Conservation (phyloP, 2,888 invertebrate species). For the Phortica okadai region DNA sequence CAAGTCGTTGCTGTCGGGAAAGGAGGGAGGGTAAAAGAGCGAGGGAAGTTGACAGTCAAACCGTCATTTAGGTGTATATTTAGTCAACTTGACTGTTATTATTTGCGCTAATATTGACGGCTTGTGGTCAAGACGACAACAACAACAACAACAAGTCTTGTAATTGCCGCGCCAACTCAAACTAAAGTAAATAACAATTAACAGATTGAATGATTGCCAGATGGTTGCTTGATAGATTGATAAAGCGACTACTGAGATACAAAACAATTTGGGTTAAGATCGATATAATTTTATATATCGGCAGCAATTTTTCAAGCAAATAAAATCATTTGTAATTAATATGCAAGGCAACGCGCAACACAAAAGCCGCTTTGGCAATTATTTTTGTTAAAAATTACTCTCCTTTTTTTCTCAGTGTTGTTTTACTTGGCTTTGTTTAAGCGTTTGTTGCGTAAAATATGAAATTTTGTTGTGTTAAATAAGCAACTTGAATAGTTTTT, state of each 20-base stretch:
- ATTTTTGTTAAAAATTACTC: constrained; percentile 35
- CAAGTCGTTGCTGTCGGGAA: constrained; percentile 39
- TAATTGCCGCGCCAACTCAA: constrained; percentile 9
- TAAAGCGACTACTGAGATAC: constrained; percentile 29
- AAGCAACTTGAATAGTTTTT: neutral
- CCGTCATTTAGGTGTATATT: constrained; percentile 42
- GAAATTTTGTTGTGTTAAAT: constrained; percentile 50
- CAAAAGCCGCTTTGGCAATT: constrained; percentile 61
- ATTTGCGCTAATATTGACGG: constrained; percentile 73
- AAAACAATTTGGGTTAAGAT: constrained; percentile 73
- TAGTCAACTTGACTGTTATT: constrained; percentile 62
- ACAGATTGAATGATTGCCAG: constrained; percentile 49
- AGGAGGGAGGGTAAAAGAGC: constrained; percentile 31
- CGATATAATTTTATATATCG: constrained; percentile 63
- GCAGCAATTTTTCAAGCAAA: constrained; percentile 46
- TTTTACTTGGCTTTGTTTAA: neutral
- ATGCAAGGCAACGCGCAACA: constrained; percentile 32
- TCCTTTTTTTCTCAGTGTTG: no score
- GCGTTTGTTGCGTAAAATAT: constrained; percentile 48
- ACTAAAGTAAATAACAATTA: constrained; percentile 61
- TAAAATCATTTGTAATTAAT: constrained; percentile 28
- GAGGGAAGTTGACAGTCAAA: constrained; percentile 16
- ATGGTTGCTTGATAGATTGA: constrained; percentile 45
- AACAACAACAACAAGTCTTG: neutral
- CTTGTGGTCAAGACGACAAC: constrained; percentile 50